phyloP scores from a whole-genome alignment of 64 coral and sea anemone species.

The Dendrophyllia cribrosa region DNA sequence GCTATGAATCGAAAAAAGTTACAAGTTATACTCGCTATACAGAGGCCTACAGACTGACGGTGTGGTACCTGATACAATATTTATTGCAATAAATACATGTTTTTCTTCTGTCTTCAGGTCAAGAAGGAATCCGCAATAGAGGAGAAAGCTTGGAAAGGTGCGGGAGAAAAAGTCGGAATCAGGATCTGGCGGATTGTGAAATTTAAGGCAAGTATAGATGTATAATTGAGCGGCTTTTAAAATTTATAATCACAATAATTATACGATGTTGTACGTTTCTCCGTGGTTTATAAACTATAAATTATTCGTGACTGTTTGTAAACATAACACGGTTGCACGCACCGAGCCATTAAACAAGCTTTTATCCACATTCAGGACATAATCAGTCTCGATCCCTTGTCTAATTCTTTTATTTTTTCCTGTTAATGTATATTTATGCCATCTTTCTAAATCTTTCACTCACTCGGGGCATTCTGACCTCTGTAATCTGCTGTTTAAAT shows the following conservation, averaged over 20 bases:
- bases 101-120: constrained; percentile 53
- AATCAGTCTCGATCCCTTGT: background rate
- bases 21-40: too few relatives aligned
- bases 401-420: background rate
- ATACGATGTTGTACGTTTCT: background rate
- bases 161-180: constrained; percentile 68
- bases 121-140: constrained; percentile 82
- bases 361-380: background rate
- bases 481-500: background rate
- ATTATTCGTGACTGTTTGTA: too few relatives aligned
- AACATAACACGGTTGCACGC: background rate
- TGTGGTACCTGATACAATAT: too few relatives aligned
- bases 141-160: constrained; percentile 86
- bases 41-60: too few relatives aligned
- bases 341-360: too few relatives aligned
- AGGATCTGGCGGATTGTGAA: constrained; percentile 95
- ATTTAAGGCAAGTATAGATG: constrained; percentile 74
- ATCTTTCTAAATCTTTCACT: background rate
- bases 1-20: too few relatives aligned
- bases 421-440: background rate
- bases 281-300: too few relatives aligned
- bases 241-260: background rate
- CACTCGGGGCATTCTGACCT: background rate
- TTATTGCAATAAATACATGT: too few relatives aligned
- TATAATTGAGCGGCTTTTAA: background rate